Base-by-base conservation (phyloP, 2,797 vertebrate species). In the Aeoliscus strigatus region DNA sequence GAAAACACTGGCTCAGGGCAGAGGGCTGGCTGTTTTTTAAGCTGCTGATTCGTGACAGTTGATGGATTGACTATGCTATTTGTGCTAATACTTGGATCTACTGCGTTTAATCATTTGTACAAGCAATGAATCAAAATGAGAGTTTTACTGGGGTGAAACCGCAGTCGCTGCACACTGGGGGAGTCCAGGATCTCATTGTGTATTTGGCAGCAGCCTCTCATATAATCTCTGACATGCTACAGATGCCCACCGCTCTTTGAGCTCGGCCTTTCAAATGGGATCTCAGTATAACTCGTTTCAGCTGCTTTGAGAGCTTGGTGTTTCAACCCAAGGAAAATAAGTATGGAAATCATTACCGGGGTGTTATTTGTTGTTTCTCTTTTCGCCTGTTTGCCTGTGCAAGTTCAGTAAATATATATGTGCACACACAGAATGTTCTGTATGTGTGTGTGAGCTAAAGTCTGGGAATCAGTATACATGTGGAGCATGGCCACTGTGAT, bases 331-430 rank as follows among this genome's bases (percentile, higher is more conserved):
- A 70, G 57, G 56, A 52, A 70, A 72, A 70, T 46, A 66, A 73
- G 69, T 60, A 66, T 80, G 72, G 66, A 69, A 80, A 75, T 75
- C 48, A 80, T 81, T 70, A 73, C 57, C 40, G 39, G 37, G 29
- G 41, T 60, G 39, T 57, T 67, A 65, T 59, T 36, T 52, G 33
- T 47, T 43, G 43, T 30, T n/a, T n/a, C n/a, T n/a, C n/a, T n/a
- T n/a, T n/a, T n/a, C n/a, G 14, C 35, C 38, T 11, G 33, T 49
- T 50, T 45, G 48, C 51, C 16, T 37, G 37, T 2, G 17, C 28
- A 42, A 58, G 27, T 32, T 14, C 10, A 28, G 12, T 30, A 23
- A 42, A 31, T 25, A 27, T 40, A 21, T 26, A 18, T 31, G n/a
- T 39, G 15, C 46, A 27, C 21, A 30, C 38, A 18, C 32, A 31